phyloP scores from a whole-genome alignment of 2,888 invertebrate species.

The Melangyna quadrimaculata region DNA sequence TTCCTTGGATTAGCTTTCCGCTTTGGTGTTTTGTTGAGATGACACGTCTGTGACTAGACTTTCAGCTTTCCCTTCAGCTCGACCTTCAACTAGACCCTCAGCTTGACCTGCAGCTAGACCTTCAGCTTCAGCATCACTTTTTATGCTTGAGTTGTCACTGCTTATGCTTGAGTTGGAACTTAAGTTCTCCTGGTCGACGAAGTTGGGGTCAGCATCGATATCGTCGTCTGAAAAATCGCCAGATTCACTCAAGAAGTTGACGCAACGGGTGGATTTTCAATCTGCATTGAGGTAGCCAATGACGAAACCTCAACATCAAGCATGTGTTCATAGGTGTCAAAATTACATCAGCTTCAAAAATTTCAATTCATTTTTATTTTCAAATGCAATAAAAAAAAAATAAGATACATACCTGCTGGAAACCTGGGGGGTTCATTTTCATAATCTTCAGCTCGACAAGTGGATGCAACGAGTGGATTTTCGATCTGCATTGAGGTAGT shows the following conservation, averaged over 20 bases:
- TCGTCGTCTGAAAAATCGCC: neutral
- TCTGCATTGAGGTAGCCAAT: neutral
- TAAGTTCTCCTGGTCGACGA: neutral
- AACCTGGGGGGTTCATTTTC: too few relatives aligned
- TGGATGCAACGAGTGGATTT: too few relatives aligned
- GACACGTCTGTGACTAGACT: neutral
- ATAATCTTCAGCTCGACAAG: too few relatives aligned
- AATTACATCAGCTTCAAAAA: neutral
- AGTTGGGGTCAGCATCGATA: neutral
- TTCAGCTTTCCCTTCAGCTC: too few relatives aligned
- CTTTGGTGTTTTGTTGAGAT: neutral
- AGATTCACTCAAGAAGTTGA: neutral
- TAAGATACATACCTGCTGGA: too few relatives aligned
- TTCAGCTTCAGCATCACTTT: too few relatives aligned
- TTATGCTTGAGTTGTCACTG: neutral
- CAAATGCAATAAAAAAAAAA: too few relatives aligned
- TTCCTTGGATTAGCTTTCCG: too few relatives aligned
- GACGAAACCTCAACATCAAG: neutral
- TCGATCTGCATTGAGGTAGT: neutral
- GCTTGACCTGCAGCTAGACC: neutral
- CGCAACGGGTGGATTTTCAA: too few relatives aligned
- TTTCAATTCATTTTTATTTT: neutral
- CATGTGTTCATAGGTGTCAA: neutral
- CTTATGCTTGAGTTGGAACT: neutral
- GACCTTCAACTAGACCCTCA: neutral